Evolutionary conservation across 1,140 invertebrate genomes (phyloP), one percentile per base, ranked within the genome.

Genomic region (Drosophila eugracilis): DNA sequence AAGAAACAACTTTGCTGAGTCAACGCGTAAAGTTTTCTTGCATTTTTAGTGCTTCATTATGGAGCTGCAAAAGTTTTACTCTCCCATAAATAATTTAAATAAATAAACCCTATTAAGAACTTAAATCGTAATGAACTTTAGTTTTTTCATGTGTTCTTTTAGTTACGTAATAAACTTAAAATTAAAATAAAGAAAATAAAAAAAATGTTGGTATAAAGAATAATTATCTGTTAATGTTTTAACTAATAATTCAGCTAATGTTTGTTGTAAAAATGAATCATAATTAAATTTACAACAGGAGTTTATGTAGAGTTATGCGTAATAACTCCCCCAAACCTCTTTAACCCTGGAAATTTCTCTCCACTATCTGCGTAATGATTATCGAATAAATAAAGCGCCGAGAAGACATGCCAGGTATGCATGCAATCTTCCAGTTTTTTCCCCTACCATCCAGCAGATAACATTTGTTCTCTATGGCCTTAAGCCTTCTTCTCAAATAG

Each of bases 401-500:
- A 12, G 0, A n/a, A 44, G 50, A 44, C 21, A 67, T 34, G 62
- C 37, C 21, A 17, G 36, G 48, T 28, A 67, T 36, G 60, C 72
- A 67, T 58, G 62, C 52, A 48, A 67, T 75, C 60, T 59, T 30
- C 12, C 28, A 41, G 42, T 45, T 44, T 58, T 17, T 53, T 15
- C 36, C 14, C 67, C 44, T 41, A 5, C 12, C 60, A n/a, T 36
- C n/a, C 22, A 6, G 26, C 60, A 22, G 28, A 66, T 53, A 66
- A 44, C 60, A 66, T 69, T 69, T 67, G 36, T 67, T 67, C 63
- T 34, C 10, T 9, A 34, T 52, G 9, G 28, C 55, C 62, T 73
- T 73, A 74, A 74, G 70, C 70, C 70, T 74, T 74, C 58, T 49
- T 42, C 60, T 80, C 24, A 80, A 84, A 84, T 85, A 85, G 74